Percentiles rank a stretch among this genome's conserved stretches.
Evolutionary conservation across 2,888 invertebrate genomes (phyloP).

Genomic region (Andrena chrysosceles): DNA sequence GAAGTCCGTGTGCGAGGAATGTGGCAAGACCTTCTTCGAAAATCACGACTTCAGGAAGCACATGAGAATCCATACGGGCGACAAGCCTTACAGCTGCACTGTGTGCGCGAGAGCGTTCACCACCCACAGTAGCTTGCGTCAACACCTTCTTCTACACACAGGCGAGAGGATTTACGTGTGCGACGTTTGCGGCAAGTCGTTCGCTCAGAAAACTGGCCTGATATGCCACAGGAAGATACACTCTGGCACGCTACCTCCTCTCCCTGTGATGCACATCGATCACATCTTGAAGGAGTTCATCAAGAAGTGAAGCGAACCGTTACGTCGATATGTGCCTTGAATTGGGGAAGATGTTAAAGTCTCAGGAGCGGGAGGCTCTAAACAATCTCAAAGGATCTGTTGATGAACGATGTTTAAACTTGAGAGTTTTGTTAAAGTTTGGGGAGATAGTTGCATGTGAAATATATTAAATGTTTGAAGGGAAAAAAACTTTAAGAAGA

Average conservation of each 20-base stretch:
- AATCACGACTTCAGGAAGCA: slow-evolving; percentile 68
- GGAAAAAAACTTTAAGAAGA: not conserved
- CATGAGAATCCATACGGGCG: slow-evolving; percentile 72
- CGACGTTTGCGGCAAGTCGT: slow-evolving; percentile 71
- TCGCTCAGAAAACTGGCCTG: slow-evolving; percentile 71
- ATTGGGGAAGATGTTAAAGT: not conserved
- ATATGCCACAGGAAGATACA: slow-evolving; percentile 75
- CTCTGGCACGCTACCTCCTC: slow-evolving; percentile 64
- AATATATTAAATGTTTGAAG: not conserved
- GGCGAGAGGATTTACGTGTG: slow-evolving; percentile 70
- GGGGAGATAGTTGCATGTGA: not conserved
- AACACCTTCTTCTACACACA: slow-evolving; percentile 71
- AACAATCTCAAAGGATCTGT: not conserved
- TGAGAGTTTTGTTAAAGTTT: not conserved
- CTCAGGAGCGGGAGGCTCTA: not conserved
- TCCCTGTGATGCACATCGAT: slow-evolving; percentile 71
- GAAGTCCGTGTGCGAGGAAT: slow-evolving; percentile 72
- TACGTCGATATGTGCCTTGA: not conserved
- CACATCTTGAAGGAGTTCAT: slow-evolving; percentile 67
- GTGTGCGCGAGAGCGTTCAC: slow-evolving; percentile 68
- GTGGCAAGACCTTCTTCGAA: slow-evolving; percentile 73
- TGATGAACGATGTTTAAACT: not conserved
- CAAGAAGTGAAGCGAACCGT: slow-evolving; percentile 40
- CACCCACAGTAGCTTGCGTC: slow-evolving; percentile 64
- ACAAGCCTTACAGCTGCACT: slow-evolving; percentile 69